phyloP scores from a whole-genome alignment of 2,113 vertebrate genomes.

The Peromyscus californicus region DNA sequence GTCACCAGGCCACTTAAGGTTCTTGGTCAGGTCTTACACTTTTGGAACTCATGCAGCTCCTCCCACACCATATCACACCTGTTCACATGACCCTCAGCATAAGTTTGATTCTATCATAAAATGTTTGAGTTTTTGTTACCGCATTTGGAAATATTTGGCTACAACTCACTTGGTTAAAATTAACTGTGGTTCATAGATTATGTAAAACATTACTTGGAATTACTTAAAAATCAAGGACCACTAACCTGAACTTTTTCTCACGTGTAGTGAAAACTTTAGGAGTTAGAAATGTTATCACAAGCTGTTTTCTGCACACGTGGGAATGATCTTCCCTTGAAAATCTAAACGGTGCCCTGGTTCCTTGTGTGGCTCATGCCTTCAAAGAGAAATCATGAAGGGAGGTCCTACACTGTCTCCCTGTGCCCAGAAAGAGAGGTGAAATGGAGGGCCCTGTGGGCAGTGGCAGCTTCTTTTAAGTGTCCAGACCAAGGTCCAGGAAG shows the following conservation, averaged over 20 bases:
- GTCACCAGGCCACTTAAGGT: neutral
- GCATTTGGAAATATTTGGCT: conserved; percentile 15
- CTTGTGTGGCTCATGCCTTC: neutral
- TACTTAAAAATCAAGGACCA: conserved; percentile 7
- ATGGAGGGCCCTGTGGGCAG: neutral
- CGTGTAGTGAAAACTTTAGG: neutral
- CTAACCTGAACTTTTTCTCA: conserved; percentile 19
- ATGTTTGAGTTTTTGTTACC: neutral
- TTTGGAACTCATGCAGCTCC: neutral
- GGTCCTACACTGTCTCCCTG: neutral
- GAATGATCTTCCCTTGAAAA: neutral
- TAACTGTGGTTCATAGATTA: neutral
- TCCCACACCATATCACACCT: neutral
- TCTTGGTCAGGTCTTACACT: neutral
- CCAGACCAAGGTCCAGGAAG: neutral
- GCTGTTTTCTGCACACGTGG: neutral
- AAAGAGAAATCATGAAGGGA: neutral
- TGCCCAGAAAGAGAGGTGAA: neutral
- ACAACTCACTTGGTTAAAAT: neutral
- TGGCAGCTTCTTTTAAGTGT: neutral
- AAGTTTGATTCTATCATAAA: neutral
- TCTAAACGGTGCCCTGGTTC: neutral
- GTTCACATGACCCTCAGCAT: neutral
- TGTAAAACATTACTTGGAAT: neutral
- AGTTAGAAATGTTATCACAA: neutral